Conservation (phyloP, 2,797 vertebrate genomes). For the Nannoperca australis region DNA sequence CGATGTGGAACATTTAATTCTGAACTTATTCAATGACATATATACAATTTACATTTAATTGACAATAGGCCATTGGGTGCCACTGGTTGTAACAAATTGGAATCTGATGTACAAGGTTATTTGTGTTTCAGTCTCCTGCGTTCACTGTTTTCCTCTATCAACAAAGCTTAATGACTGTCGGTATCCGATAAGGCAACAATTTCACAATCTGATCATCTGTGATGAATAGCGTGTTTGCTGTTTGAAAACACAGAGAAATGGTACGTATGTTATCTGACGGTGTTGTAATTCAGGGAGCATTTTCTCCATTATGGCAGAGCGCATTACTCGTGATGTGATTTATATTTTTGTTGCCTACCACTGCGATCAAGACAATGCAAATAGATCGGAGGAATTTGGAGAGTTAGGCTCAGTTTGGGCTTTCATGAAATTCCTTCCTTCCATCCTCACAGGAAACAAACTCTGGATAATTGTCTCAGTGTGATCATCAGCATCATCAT, state of each 20-base stretch:
- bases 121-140: constrained; percentile 32
- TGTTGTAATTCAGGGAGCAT: constrained; percentile 31
- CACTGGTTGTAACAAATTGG: constrained; percentile 15
- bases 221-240: constrained; percentile 39
- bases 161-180: constrained; percentile 26
- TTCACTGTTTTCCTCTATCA: constrained; percentile 22
- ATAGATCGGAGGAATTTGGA: constrained; percentile 36
- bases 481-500: constrained; percentile 45
- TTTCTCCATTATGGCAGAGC: constrained; percentile 15
- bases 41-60: constrained; percentile 17
- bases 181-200: constrained; percentile 35
- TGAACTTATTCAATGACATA: constrained; percentile 15
- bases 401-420: constrained; percentile 28
- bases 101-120: constrained; percentile 18
- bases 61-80: background rate
- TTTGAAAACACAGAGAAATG: constrained; percentile 27
- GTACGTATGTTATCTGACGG: constrained; percentile 2
- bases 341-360: constrained; percentile 40
- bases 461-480: constrained; percentile 45
- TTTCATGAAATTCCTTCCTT: constrained; percentile 55
- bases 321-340: constrained; percentile 48
- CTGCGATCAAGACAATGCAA: constrained; percentile 54
- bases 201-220: constrained; percentile 55
- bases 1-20: background rate
- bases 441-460: constrained; percentile 42